A percentile compares a stretch with the other conserved stretches of the same genome.
Evolutionary conservation across 2,888 invertebrate species (phyloP).

Genomic region (Ormyrus rosae): DNA sequence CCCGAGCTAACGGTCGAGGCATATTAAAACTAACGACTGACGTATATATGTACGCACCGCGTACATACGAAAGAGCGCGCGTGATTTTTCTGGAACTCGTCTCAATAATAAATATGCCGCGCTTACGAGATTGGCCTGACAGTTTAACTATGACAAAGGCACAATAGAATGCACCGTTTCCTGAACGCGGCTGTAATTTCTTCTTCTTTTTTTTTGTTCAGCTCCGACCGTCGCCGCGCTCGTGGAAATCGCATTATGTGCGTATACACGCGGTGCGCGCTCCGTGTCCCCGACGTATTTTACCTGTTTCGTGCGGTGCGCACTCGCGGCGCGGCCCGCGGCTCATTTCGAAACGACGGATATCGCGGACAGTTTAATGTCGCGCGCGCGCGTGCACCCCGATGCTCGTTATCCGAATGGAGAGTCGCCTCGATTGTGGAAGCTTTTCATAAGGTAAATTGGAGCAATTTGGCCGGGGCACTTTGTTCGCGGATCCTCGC

Average conservation of each 20-base stretch:
- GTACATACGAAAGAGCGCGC: background rate
- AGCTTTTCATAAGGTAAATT: slow-evolving; percentile 34
- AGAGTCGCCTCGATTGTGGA: slow-evolving; percentile 52
- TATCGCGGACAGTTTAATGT: slow-evolving; percentile 73
- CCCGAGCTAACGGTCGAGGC: slow-evolving; percentile 31
- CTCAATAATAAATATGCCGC: slow-evolving; percentile 9
- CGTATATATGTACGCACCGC: background rate
- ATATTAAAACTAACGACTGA: slow-evolving; percentile 12
- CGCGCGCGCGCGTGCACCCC: slow-evolving; percentile 55
- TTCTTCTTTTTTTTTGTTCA: slow-evolving; percentile 53
- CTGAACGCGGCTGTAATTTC: slow-evolving; percentile 70
- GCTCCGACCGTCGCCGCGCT: slow-evolving; percentile 19
- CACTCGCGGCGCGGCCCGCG: slow-evolving; percentile 14
- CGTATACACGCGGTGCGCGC: background rate
- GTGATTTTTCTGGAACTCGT: slow-evolving; percentile 40
- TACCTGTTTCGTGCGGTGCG: background rate
- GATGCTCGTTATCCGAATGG: slow-evolving; percentile 61
- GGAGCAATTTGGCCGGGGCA: slow-evolving; percentile 18
- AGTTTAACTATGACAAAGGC: slow-evolving; percentile 75
- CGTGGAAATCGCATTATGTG: slow-evolving; percentile 37
- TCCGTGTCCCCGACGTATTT: slow-evolving; percentile 2
- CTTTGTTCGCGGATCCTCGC: too few species aligned
- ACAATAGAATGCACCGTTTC: slow-evolving; percentile 75
- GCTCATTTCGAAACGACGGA: slow-evolving; percentile 69
- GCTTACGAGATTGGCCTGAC: slow-evolving; percentile 71